Evolutionary conservation across 2,888 invertebrate species (phyloP).

Genomic region (Cataglyphis livida): DNA sequence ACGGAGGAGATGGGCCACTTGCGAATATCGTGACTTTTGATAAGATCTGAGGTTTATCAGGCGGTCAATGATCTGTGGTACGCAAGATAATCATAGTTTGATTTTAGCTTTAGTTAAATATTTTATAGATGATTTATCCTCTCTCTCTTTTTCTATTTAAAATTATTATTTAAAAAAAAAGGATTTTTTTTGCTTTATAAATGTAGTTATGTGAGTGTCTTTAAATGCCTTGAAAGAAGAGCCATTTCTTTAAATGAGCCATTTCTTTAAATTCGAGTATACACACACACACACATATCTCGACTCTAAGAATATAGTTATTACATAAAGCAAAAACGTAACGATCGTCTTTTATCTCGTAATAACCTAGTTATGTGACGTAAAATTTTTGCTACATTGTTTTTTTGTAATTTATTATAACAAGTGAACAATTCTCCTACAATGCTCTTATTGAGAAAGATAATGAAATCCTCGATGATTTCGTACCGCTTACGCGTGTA

Average conservation of each 20-base stretch:
- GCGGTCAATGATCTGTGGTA: background rate
- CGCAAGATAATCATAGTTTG: background rate
- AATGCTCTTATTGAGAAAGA: background rate
- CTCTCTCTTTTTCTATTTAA: background rate
- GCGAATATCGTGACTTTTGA: constrained; percentile 46
- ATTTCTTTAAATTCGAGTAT: background rate
- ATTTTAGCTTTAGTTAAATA: background rate
- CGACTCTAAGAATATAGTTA: background rate
- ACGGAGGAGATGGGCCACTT: constrained; percentile 22
- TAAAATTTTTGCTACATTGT: background rate
- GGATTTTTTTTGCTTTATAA: background rate
- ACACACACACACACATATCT: background rate
- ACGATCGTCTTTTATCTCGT: background rate
- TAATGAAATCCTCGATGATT: background rate
- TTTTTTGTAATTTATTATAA: background rate
- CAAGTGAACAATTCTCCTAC: background rate
- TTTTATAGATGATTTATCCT: background rate
- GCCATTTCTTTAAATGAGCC: background rate
- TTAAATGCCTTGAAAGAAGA: background rate
- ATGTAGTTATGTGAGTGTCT: background rate
- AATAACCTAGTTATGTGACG: background rate
- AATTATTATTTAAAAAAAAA: background rate
- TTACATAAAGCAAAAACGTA: background rate
- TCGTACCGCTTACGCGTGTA: background rate
- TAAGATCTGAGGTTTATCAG: constrained; percentile 32